These are phyloP conservation scores for Microtus richardsoni DNA, from an alignment of 2,113 vertebrate genomes.

Conservation along the genomic window DNA sequence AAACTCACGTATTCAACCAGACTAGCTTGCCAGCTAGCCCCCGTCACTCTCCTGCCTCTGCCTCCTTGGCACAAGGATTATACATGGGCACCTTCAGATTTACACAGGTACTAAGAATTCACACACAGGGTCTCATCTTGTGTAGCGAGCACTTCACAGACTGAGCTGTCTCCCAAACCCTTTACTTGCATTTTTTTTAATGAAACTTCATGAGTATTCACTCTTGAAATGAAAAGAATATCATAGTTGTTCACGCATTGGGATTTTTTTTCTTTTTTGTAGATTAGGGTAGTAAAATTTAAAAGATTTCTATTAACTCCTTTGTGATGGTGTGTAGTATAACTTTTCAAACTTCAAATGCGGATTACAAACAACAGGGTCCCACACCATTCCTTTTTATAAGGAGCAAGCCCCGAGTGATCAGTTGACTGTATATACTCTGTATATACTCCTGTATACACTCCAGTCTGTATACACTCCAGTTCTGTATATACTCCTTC, in stretches of 20 bases:
- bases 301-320: not conserved
- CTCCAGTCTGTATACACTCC: too few relatives aligned
- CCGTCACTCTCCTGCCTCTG: not conserved
- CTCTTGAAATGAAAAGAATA: constrained; percentile 21
- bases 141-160: not conserved
- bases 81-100: not conserved
- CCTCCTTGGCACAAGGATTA: not conserved
- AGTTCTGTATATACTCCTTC: too few relatives aligned
- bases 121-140: not conserved
- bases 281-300: not conserved
- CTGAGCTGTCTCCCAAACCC: not conserved
- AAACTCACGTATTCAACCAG: not conserved
- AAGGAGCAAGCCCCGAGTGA: not conserved
- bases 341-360: not conserved
- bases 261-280: not conserved
- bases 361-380: not conserved
- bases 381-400: not conserved
- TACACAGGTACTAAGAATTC: not conserved
- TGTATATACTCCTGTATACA: too few relatives aligned
- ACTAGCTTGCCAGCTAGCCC: not conserved
- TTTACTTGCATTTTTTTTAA: not conserved
- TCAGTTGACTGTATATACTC: not conserved
- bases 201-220: not conserved
- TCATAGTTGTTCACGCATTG: not conserved
- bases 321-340: not conserved